Percentiles rank a stretch among this genome's conserved stretches.
These are phyloP conservation scores for Suillia variegata DNA, from an alignment of 2,888 invertebrate species.

Conservation along the genomic window DNA sequence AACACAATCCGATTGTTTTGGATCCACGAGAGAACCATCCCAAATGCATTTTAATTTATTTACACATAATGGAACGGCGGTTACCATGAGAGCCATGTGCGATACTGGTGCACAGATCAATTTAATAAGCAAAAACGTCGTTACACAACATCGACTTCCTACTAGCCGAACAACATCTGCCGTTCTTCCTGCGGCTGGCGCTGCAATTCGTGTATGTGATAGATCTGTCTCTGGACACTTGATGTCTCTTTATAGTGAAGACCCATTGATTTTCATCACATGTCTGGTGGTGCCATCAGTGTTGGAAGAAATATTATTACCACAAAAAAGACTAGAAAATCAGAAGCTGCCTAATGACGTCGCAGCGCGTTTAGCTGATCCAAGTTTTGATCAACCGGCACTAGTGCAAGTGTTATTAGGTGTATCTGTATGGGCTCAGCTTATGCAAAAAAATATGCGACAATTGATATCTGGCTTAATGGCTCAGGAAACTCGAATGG, in stretches of 20 bases:
- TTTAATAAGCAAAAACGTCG: background rate
- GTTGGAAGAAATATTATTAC: background rate
- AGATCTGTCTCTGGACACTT: background rate
- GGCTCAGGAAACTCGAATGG: background rate
- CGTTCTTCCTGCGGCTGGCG: background rate
- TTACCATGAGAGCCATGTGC: background rate
- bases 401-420: background rate
- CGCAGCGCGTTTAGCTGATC: background rate
- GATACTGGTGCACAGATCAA: conserved; percentile 3
- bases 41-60: background rate
- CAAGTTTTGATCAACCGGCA: background rate
- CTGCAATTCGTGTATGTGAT: background rate
- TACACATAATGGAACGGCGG: conserved; percentile 3
- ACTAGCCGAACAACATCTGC: background rate
- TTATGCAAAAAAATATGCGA: background rate
- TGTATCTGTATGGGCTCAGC: background rate
- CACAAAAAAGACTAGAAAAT: background rate
- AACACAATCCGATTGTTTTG: background rate
- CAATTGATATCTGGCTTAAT: background rate
- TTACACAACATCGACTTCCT: background rate
- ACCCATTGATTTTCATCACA: background rate
- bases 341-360: background rate
- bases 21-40: background rate
- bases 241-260: background rate
- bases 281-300: background rate